Base-by-base conservation (phyloP, 2,113 vertebrate genomes). In the Caloenas nicobarica region DNA sequence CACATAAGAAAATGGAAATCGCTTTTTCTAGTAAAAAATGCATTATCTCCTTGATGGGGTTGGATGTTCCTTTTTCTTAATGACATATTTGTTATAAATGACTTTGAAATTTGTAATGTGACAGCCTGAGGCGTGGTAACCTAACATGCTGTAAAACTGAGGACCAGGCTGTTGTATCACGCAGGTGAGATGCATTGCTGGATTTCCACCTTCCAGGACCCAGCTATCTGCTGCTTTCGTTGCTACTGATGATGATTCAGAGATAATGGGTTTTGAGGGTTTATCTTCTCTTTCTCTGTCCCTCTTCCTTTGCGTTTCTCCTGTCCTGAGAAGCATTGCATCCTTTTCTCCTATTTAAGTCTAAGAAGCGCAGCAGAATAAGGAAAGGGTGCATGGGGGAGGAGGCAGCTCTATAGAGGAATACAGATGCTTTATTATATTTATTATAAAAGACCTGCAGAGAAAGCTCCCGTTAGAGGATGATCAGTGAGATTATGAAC, bases 121-220 rank as follows among this genome's bases (percentile, higher is more conserved):
- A 6, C 5, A 31, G 58, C 28, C 16, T 76, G 58, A 64, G 31
- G 4, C 0, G 0, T 26, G 33, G 26, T 5, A 10, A 8, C 22
- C 9, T 57, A 7, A 79, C 22, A 21, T 5, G 1, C 11, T 50
- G 8, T 48, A 56, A n/a, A 81, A 34, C 3, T 0, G 1, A 14
- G 22, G 22, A 4, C 2, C n/a, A 28, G 53, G n/a, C 38, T 86
- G 24, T n/a, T 42, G 11, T 26, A 18, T n/a, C 33, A 8, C 1
- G 2, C 28, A 36, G 70, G 9, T 0, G 16, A n/a, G 40, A 3
- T 7, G 7, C 17, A 4, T 1, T 25, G 26, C 18, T 29, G 24
- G 28, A 23, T 54, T 89, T 64, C 33, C 28, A 74, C 68, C 66
- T 61, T 18, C 23, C 48, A 31, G 7, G 2, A 4, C 21, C 26